Evolutionary conservation across 2,113 vertebrate genomes (phyloP), one percentile per base, ranked within the genome.

Genomic region (Bubo bubo): DNA sequence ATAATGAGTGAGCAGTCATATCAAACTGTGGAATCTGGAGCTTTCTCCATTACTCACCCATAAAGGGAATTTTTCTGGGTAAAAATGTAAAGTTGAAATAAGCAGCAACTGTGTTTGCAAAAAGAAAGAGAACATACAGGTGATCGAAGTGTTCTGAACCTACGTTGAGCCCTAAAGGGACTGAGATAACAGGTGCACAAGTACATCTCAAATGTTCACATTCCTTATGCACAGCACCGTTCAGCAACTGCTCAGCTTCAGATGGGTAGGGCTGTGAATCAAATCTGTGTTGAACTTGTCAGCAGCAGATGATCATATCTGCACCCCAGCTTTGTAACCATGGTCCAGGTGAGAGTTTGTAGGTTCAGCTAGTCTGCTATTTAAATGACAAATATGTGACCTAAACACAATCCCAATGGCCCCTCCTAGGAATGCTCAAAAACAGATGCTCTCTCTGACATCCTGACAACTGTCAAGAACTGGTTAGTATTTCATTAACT

Each of bases 401-500:
- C n/a, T 9, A 43, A 89, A n/a, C 34, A 71, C 47, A 58, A 58
- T 24, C 43, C 56, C 77, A 32, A 3, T 1, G 10, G 23, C 58
- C 53, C n/a, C 62, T 80, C 32, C 60, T 52, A n/a, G 14, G 50
- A 88, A 93, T 28, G 28, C 79, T 50, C 90, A 76, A 47, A 74
- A 67, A 1, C 55, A 94, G 73, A 79, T 58, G 74, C 37, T 70
- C 27, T 70, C 56, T 35, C 45, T 77, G 50, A 59, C 81, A 88
- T 27, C 21, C 53, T 4, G 3, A 77, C 34, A 81, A 59, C 77
- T 85, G 37, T 19, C 47, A 75, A 91, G 70, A 82, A 68, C 37
- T 52, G 28, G 56, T 94, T 94, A 93, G 90, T 93, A 88, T 85
- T 90, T 68, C 67, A 86, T 75, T 88, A 86, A 26, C 23, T 60